phyloP scores from a whole-genome alignment of 2,888 invertebrate species.

The Aphodius granarius region DNA sequence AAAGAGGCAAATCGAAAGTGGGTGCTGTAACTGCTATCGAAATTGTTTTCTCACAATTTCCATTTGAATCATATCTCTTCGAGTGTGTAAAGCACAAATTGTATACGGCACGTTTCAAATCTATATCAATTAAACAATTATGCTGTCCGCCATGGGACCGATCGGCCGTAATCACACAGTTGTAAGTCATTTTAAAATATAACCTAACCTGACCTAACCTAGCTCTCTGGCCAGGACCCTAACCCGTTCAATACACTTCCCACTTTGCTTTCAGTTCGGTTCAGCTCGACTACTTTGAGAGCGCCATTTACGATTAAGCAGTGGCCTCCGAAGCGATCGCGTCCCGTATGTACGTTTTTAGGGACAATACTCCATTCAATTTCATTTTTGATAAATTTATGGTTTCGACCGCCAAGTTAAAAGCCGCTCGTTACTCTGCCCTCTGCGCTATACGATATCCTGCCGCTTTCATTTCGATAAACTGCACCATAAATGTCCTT shows the following conservation, averaged over 20 bases:
- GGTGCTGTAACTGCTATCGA: background rate
- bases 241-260: background rate
- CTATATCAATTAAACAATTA: slow-evolving; percentile 52
- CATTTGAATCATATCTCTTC: slow-evolving; percentile 7
- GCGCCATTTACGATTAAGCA: background rate
- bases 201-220: background rate
- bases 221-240: background rate
- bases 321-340: slow-evolving; percentile 14
- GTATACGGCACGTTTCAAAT: slow-evolving; percentile 36
- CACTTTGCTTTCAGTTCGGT: background rate
- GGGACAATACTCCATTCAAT: slow-evolving; percentile 29
- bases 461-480: slow-evolving; percentile 15
- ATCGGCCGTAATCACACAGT: slow-evolving; percentile 49
- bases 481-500: slow-evolving; percentile 9
- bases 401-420: slow-evolving; percentile 19
- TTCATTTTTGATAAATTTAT: slow-evolving; percentile 28
- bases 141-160: slow-evolving; percentile 46
- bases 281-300: background rate
- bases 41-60: background rate
- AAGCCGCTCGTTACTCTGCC: slow-evolving; percentile 14
- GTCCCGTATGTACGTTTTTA: slow-evolving; percentile 24
- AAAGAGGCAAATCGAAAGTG: background rate
- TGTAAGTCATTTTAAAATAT: slow-evolving; percentile 40
- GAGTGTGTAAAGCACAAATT: background rate
- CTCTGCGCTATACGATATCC: slow-evolving; percentile 2